Evolutionary conservation across 2,113 vertebrate genomes (phyloP), one percentile per base, ranked within the genome.

Genomic region (Oxyura jamaicensis): DNA sequence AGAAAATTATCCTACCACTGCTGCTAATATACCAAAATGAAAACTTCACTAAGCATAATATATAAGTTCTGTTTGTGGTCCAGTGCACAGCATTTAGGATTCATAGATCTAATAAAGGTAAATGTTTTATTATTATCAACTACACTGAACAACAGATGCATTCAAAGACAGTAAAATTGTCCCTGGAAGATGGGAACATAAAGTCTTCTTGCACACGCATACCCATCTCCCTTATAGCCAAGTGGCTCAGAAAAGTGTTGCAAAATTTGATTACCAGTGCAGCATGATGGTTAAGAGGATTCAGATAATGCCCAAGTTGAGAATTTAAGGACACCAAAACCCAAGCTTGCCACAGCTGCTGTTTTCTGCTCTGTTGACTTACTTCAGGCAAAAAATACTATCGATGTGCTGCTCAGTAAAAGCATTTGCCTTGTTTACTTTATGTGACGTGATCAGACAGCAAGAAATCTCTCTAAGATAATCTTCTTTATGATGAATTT

Each of bases 351-450:
- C 44, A 67, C 52, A 88, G 82, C 42, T 96, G 39, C 60, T 74
- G 26, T 78, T 92, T 95, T 74, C 58, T 67, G 16, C 75, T 56
- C 52, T 53, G 13, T 58, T 91, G 15, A 4, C 46, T 53, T 39
- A 83, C 35, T 44, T 87, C n/a, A 68, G 26, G 60, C 15, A 85
- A 82, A 93, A 52, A 52, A 26, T 2, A 1, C 19, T 93, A 56
- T 18, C 53, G 65, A 86, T 67, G 41, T 69, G 35, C 59, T 86
- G 33, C 50, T 72, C 84, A 91, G 53, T 83, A 84, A 88, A 88
- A 96, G 36, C 41, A 92, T 90, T 87, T 88, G 41, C 41, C 67
- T 13, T 59, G 71, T 86, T 95, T 93, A 83, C n/a, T 80, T 91
- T 88, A 33, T 31, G 42, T 26, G 35, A 22, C 1, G 0, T 60